Evolutionary conservation across 2,888 invertebrate genomes (phyloP).

Genomic region (Hymenopus coronatus): DNA sequence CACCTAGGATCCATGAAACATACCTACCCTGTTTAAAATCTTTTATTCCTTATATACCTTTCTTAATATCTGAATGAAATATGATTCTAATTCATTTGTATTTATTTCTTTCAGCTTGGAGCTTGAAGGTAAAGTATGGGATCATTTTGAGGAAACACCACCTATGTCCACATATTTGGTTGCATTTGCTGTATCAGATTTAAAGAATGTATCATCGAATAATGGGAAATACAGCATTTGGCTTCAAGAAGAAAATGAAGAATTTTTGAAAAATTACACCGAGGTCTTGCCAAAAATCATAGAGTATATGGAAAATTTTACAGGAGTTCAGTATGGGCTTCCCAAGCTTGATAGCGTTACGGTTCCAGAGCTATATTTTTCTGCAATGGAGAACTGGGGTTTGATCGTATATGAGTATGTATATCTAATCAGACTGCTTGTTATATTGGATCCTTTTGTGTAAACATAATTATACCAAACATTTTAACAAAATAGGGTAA

Average conservation of each 20-base stretch:
- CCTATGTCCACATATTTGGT: conserved; percentile 54
- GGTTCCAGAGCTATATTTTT: conserved; percentile 76
- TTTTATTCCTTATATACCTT: too few relatives aligned
- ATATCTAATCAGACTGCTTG: not conserved
- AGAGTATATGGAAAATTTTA: conserved; percentile 51
- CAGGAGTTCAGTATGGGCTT: conserved; percentile 55
- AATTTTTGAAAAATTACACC: conserved; percentile 49
- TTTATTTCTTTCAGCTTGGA: not conserved
- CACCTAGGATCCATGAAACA: too few relatives aligned
- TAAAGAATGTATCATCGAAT: not conserved
- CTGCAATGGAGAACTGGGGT: conserved; percentile 94
- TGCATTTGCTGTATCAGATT: conserved; percentile 29
- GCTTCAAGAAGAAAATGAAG: conserved; percentile 50
- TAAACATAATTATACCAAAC: too few relatives aligned
- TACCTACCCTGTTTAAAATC: too few relatives aligned
- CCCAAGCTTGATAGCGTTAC: conserved; percentile 80
- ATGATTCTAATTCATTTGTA: not conserved
- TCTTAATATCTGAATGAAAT: not conserved
- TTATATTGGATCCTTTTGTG: not conserved
- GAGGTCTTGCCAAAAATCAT: conserved; percentile 50
- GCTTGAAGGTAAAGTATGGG: conserved; percentile 23
- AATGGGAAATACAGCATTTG: conserved; percentile 42
- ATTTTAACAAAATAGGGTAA: too few relatives aligned
- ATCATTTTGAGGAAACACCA: conserved; percentile 52
- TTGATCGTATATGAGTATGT: conserved; percentile 71